Evolutionary conservation across 2,797 vertebrate genomes (phyloP).

Genomic region (Jordanella pulchra): DNA sequence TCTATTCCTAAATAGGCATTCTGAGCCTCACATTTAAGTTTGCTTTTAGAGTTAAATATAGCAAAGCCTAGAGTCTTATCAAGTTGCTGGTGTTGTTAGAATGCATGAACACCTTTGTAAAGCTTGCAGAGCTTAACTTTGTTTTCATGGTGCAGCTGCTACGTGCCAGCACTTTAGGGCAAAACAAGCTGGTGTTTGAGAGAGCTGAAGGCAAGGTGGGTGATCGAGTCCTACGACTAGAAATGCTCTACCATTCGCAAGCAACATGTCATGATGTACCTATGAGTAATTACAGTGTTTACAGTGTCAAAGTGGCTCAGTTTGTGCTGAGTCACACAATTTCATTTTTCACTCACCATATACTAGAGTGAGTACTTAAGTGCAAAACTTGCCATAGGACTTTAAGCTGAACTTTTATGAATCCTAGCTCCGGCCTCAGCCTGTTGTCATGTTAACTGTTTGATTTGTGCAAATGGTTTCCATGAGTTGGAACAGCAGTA

Average conservation of each 20-base stretch:
- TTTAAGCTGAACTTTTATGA: not conserved
- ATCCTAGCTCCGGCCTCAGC: conserved; percentile 4
- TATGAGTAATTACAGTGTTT: conserved; percentile 35
- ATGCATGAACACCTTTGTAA: conserved; percentile 44
- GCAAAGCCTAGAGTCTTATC: conserved; percentile 42
- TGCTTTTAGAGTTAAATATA: conserved; percentile 29
- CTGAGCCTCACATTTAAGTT: conserved; percentile 13
- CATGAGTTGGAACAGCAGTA: conserved; percentile 9
- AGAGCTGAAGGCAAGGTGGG: conserved; percentile 1
- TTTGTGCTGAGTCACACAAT: conserved; percentile 34
- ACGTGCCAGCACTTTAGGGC: conserved; percentile 1
- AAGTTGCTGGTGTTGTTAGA: conserved; percentile 43
- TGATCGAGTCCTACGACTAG: conserved; percentile 25
- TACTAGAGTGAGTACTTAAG: conserved; percentile 14
- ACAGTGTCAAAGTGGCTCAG: conserved; percentile 13
- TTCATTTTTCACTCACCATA: conserved; percentile 7
- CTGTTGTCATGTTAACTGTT: conserved; percentile 9
- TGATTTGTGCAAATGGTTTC: conserved; percentile 7
- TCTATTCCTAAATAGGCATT: not conserved
- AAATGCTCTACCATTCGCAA: not conserved
- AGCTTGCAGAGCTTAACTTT: conserved; percentile 27
- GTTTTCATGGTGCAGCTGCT: conserved; percentile 30
- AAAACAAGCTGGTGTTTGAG: conserved; percentile 32
- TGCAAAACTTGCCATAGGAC: not conserved
- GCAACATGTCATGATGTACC: conserved; percentile 18